Conservation (phyloP, 2,113 vertebrate genomes). For the Oxyruncus cristatus region DNA sequence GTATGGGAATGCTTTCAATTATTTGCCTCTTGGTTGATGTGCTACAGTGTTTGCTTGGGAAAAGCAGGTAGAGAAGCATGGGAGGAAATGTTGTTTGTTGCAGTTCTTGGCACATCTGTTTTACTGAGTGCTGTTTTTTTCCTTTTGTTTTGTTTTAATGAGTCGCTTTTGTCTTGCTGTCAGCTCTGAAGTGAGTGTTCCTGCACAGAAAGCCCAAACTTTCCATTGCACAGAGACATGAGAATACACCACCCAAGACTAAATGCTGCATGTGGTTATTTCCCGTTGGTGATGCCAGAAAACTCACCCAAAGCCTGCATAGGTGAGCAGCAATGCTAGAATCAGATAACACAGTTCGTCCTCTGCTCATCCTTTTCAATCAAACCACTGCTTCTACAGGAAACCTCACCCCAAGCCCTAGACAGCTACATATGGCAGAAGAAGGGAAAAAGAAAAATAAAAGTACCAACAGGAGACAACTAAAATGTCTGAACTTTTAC, state of each 20-base stretch:
- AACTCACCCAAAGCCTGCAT: background rate
- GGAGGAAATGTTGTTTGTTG: background rate
- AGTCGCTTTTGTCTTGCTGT: background rate
- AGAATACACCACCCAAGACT: background rate
- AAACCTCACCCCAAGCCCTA: background rate
- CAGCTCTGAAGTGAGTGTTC: background rate
- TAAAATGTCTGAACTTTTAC: background rate
- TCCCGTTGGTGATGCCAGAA: background rate
- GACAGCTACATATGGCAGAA: background rate
- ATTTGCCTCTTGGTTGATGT: background rate
- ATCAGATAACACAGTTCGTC: background rate
- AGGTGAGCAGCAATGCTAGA: rapidly evolving
- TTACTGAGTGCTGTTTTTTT: background rate
- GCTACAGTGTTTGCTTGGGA: background rate
- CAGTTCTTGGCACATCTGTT: rapidly evolving
- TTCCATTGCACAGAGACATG: background rate
- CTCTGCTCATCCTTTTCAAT: background rate
- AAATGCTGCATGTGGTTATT: background rate
- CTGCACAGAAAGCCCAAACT: background rate
- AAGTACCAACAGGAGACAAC: background rate
- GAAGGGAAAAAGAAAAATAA: background rate
- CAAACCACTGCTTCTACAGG: background rate
- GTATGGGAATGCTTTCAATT: background rate
- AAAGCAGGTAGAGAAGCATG: background rate
- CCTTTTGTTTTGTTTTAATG: background rate